A percentile compares a stretch with the other conserved stretches of the same genome.
Evolutionary conservation across 2,888 invertebrate genomes (phyloP).

Genomic region (Cosmopolites sordidus): DNA sequence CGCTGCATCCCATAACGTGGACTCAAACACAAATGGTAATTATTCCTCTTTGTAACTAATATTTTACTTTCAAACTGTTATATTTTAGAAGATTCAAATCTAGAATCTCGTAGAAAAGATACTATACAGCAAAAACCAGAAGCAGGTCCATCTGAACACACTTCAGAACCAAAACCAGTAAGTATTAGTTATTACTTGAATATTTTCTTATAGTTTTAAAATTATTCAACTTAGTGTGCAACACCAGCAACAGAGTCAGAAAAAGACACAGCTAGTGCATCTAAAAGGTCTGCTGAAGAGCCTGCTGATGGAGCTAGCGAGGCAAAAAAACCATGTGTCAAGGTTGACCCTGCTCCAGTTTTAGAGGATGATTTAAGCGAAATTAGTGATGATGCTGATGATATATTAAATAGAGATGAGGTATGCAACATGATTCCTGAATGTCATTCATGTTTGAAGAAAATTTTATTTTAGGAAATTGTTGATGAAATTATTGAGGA

Average conservation of each 20-base stretch:
- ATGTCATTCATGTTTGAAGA: too few species aligned
- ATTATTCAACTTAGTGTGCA: not conserved
- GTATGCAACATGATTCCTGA: too few species aligned
- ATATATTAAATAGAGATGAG: slow-evolving; percentile 78
- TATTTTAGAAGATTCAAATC: slow-evolving; percentile 29
- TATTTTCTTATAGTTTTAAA: too few species aligned
- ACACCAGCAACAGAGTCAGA: slow-evolving; percentile 8
- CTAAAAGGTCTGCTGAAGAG: slow-evolving; percentile 42
- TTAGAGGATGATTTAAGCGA: slow-evolving; percentile 75
- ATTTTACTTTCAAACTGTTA: not conserved
- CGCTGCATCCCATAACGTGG: slow-evolving; percentile 42
- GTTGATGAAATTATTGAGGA: slow-evolving; percentile 29
- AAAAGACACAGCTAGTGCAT: slow-evolving; percentile 10
- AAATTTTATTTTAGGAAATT: slow-evolving; percentile 34
- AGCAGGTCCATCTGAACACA: slow-evolving; percentile 7
- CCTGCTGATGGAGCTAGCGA: slow-evolving; percentile 47
- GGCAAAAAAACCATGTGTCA: slow-evolving; percentile 48
- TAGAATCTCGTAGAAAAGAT: slow-evolving; percentile 32
- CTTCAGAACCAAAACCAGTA: slow-evolving; percentile 14
- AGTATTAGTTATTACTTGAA: not conserved
- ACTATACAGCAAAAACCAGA: slow-evolving; percentile 5
- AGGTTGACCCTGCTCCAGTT: slow-evolving; percentile 30
- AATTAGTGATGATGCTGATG: slow-evolving; percentile 85
- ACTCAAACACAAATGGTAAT: slow-evolving; percentile 9
- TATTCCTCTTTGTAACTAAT: not conserved